A percentile compares a stretch with the other conserved stretches of the same genome.
phyloP scores from a whole-genome alignment of 2,888 invertebrate genomes.

The Chrysomela aeneicollis region DNA sequence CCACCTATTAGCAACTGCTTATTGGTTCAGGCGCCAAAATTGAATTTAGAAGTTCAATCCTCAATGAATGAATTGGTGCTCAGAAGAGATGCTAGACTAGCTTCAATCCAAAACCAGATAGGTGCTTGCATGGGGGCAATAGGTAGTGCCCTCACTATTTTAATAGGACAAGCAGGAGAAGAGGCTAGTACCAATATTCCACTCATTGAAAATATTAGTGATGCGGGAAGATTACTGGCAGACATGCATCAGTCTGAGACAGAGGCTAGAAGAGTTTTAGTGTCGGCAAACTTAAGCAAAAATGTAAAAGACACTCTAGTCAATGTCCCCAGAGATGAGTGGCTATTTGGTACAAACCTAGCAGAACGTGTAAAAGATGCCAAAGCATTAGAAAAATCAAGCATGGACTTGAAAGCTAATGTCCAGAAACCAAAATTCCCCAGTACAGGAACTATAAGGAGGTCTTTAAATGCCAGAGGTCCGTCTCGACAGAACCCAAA shows the following conservation, averaged over 20 bases:
- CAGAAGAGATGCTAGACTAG: conserved; percentile 15
- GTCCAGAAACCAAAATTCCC: too few species aligned
- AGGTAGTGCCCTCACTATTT: conserved; percentile 3
- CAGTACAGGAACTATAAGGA: neutral
- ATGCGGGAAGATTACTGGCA: conserved; percentile 22
- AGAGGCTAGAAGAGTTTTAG: neutral
- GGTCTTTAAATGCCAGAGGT: conserved; percentile 16
- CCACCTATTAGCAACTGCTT: too few species aligned
- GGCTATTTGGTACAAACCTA: too few species aligned
- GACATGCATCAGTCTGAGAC: conserved; percentile 25
- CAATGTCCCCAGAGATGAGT: neutral
- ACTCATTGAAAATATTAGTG: conserved; percentile 22
- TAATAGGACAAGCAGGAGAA: conserved; percentile 13
- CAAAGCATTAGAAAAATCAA: too few species aligned
- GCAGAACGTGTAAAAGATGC: too few species aligned
- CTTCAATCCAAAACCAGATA: conserved; percentile 16
- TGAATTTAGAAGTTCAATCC: neutral
- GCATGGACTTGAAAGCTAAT: too few species aligned
- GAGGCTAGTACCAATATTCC: conserved; percentile 9
- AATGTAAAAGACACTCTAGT: conserved; percentile 2
- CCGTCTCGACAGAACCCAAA: conserved; percentile 15
- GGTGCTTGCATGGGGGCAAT: neutral
- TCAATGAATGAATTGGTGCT: neutral
- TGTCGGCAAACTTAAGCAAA: conserved; percentile 13
- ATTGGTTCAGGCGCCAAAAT: neutral